Evolutionary conservation across 2,888 invertebrate genomes (phyloP).

Genomic region (Eretmocerus hayati): DNA sequence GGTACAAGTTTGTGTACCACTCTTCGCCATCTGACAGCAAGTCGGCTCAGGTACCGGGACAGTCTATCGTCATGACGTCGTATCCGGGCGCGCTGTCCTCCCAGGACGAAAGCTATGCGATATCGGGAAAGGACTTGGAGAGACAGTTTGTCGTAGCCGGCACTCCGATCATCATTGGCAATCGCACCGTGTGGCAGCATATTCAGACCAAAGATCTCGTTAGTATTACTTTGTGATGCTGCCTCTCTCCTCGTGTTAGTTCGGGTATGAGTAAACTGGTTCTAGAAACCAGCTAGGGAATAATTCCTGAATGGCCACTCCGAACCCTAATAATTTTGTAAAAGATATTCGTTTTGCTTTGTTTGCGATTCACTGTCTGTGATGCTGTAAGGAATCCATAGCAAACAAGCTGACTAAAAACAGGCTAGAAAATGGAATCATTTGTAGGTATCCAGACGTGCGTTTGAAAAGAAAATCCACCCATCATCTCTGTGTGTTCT

Average conservation of each 20-base stretch:
- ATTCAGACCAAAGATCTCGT: constrained; percentile 60
- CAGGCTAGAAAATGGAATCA: too few relatives aligned
- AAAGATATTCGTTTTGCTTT: too few relatives aligned
- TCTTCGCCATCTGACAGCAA: constrained; percentile 45
- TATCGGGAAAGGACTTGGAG: constrained; percentile 50
- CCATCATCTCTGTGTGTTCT: too few relatives aligned
- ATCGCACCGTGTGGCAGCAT: constrained; percentile 61
- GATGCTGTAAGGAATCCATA: too few relatives aligned
- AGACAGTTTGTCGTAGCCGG: constrained; percentile 70
- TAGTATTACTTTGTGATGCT: constrained; percentile 23
- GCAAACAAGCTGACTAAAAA: too few relatives aligned
- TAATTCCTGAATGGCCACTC: too few relatives aligned
- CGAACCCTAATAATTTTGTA: too few relatives aligned
- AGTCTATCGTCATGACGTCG: constrained; percentile 69
- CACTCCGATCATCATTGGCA: constrained; percentile 71
- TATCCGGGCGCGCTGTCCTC: constrained; percentile 78
- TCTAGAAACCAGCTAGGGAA: too few relatives aligned
- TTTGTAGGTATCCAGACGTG: too few relatives aligned
- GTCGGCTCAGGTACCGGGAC: constrained; percentile 55
- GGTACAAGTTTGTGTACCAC: constrained; percentile 74
- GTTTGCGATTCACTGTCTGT: too few relatives aligned
- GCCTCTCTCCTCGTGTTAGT: neutral
- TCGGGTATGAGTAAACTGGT: too few relatives aligned
- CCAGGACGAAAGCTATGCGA: constrained; percentile 74
- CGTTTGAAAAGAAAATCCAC: too few relatives aligned